Conservation (phyloP, 1,140 invertebrate species). For the Drosophila albomicans region DNA sequence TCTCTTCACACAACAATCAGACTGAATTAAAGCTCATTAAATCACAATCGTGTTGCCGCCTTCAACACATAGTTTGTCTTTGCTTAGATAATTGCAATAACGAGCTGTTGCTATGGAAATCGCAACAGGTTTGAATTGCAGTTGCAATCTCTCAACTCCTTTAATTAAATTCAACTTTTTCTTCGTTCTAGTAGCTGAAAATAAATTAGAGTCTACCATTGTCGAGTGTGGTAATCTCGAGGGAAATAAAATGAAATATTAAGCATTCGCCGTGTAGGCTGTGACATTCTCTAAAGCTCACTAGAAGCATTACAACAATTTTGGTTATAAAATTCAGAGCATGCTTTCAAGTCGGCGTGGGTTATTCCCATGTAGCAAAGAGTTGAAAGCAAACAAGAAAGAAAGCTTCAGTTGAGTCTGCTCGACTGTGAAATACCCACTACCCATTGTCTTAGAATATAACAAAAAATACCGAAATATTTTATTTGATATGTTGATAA, state of each 20-base stretch:
- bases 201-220: neutral
- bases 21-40: constrained; percentile 3
- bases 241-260: constrained; percentile 39
- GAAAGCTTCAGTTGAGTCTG: no score
- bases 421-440: no score
- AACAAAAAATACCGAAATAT: no score
- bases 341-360: neutral
- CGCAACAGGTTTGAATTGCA: neutral
- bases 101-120: neutral
- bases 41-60: neutral
- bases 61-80: neutral
- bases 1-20: neutral
- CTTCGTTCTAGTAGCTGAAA: neutral
- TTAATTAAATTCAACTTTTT: constrained; percentile 9
- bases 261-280: constrained; percentile 47
- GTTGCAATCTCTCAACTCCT: neutral
- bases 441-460: no score
- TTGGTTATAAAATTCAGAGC: constrained; percentile 1
- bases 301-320: neutral
- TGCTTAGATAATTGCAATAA: neutral
- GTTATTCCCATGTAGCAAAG: neutral
- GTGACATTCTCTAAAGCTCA: constrained; percentile 15
- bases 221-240: neutral
- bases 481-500: no score
- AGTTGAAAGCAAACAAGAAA: constrained; percentile 9